Percentiles rank a stretch among this genome's conserved stretches.
Evolutionary conservation across 2,797 vertebrate species (phyloP).

Genomic region (Sylvia borin): DNA sequence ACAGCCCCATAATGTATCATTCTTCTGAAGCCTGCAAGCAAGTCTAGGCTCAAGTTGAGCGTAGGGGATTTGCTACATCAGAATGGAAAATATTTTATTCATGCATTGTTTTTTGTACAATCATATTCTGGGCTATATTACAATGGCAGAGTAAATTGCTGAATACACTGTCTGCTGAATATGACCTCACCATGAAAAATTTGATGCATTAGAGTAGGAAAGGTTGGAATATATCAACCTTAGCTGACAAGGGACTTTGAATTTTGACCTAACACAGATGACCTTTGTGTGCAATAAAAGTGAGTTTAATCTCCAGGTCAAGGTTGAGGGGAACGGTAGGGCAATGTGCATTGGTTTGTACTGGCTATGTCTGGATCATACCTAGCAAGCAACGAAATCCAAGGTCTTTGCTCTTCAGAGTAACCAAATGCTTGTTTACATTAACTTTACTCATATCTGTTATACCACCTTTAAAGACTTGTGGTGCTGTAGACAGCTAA

Average conservation of each 20-base stretch:
- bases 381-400: slow-evolving; percentile 51
- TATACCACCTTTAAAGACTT: neutral
- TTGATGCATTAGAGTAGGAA: slow-evolving; percentile 80
- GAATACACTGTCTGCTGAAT: slow-evolving; percentile 80
- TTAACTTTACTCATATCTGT: slow-evolving; percentile 28
- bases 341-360: slow-evolving; percentile 38
- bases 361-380: slow-evolving; percentile 42
- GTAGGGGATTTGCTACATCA: slow-evolving; percentile 50
- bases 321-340: slow-evolving; percentile 76
- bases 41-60: neutral
- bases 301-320: slow-evolving; percentile 82
- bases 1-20: neutral
- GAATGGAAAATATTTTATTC: slow-evolving; percentile 76
- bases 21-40: slow-evolving; percentile 53
- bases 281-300: slow-evolving; percentile 82
- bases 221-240: slow-evolving; percentile 84
- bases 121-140: slow-evolving; percentile 75
- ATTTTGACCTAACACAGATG: slow-evolving; percentile 81
- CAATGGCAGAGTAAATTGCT: slow-evolving; percentile 77
- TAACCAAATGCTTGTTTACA: slow-evolving; percentile 56
- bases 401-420: slow-evolving; percentile 22
- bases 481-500: neutral
- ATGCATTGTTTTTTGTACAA: slow-evolving; percentile 70
- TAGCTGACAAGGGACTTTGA: slow-evolving; percentile 82
- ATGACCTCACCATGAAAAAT: slow-evolving; percentile 84